A percentile compares a stretch with the other conserved stretches of the same genome.
Evolutionary conservation across 2,797 vertebrate species (phyloP).

Genomic region (Enteromius afrohamiltoni): DNA sequence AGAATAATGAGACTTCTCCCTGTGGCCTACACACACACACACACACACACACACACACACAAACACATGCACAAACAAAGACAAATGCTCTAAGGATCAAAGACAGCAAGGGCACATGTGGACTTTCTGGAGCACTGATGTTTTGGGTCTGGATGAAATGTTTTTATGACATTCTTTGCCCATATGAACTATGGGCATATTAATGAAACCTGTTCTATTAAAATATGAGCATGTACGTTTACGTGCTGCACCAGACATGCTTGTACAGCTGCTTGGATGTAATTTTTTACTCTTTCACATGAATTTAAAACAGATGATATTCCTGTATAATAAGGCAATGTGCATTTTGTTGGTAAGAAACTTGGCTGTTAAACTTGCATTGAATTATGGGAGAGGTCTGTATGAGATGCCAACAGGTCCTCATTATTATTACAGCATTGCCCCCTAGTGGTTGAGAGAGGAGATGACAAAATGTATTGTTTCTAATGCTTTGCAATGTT

Average conservation of each 20-base stretch:
- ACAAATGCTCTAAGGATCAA: constrained; percentile 48
- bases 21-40: constrained; percentile 19
- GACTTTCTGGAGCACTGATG: constrained; percentile 57
- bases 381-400: constrained; percentile 27
- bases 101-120: constrained; percentile 56
- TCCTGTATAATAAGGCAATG: constrained; percentile 42
- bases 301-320: constrained; percentile 78
- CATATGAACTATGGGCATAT: constrained; percentile 57
- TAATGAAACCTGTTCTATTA: constrained; percentile 67
- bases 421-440: constrained; percentile 60
- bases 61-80: constrained; percentile 33
- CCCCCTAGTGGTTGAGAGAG: constrained; percentile 68
- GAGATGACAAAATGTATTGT: constrained; percentile 14
- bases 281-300: constrained; percentile 64
- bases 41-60: constrained; percentile 22
- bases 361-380: constrained; percentile 27
- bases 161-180: constrained; percentile 60
- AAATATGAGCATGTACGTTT: constrained; percentile 61
- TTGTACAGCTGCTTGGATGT: constrained; percentile 73
- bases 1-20: constrained; percentile 48
- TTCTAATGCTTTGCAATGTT: background rate
- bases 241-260: constrained; percentile 56
- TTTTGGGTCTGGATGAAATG: constrained; percentile 53
- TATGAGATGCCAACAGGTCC: background rate
- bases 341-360: constrained; percentile 44